A percentile compares a stretch with the other conserved stretches of the same genome.
Evolutionary conservation across 1,140 invertebrate genomes (phyloP).

Genomic region (Drosophila leontia): DNA sequence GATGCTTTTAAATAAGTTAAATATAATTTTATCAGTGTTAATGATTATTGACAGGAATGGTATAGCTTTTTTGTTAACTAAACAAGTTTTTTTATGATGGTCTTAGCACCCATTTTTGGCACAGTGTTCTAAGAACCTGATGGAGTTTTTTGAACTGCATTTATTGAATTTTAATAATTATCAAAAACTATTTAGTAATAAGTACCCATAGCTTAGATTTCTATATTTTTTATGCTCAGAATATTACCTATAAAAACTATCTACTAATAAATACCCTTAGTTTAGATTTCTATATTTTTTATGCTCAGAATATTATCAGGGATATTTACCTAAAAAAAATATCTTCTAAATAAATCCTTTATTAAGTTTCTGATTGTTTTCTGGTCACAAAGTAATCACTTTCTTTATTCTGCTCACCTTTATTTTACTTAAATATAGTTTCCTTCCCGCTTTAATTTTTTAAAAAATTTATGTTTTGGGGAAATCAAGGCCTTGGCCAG

Average conservation of each 20-base stretch:
- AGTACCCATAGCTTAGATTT: background rate
- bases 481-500: constrained; percentile 15
- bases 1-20: background rate
- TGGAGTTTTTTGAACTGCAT: background rate
- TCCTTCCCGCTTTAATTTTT: background rate
- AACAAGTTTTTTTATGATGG: background rate
- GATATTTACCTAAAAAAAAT: background rate
- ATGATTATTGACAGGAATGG: background rate
- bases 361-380: background rate
- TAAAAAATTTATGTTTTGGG: constrained; percentile 1
- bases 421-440: background rate
- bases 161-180: background rate
- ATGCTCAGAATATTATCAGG: too few species aligned
- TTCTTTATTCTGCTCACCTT: background rate
- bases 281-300: background rate
- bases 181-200: background rate
- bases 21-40: background rate
- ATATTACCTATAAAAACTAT: background rate
- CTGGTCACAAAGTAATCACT: background rate
- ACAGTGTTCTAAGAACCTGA: background rate
- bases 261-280: background rate
- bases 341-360: background rate
- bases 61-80: background rate
- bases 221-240: background rate
- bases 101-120: background rate